These are phyloP conservation scores for Hermatobates lingyangjiaoensis DNA, from an alignment of 1,140 invertebrate genomes.

Conservation along the genomic window DNA sequence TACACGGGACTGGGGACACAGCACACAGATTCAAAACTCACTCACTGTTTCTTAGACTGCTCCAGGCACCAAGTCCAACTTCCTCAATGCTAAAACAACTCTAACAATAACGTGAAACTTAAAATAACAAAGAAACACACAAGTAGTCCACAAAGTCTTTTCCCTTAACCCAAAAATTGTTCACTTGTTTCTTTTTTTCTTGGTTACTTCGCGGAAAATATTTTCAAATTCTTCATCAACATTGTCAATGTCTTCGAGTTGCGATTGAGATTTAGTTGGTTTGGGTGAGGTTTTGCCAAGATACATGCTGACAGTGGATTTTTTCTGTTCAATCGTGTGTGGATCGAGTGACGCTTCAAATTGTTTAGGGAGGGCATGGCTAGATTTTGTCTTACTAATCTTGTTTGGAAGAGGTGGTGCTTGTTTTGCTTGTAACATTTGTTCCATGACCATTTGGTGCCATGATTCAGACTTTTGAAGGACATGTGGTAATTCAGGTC, in stretches of 20 bases:
- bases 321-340: slow-evolving; percentile 49
- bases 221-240: slow-evolving; percentile 26
- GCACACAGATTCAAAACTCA: too few relatives aligned
- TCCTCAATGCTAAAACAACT: too few relatives aligned
- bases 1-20: too few relatives aligned
- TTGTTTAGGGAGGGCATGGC: slow-evolving; percentile 48
- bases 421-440: slow-evolving; percentile 18
- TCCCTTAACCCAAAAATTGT: too few relatives aligned
- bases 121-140: too few relatives aligned
- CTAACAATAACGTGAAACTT: too few relatives aligned
- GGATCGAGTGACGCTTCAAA: slow-evolving; percentile 57
- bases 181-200: slow-evolving; percentile 12
- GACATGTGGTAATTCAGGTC: slow-evolving; percentile 23
- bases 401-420: slow-evolving; percentile 20
- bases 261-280: neutral
- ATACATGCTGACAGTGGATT: slow-evolving; percentile 60
- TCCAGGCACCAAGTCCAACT: too few relatives aligned
- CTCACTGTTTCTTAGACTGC: too few relatives aligned
- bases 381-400: slow-evolving; percentile 36
- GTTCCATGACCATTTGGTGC: slow-evolving; percentile 39
- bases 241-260: slow-evolving; percentile 17
- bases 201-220: slow-evolving; percentile 18
- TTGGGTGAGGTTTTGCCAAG: slow-evolving; percentile 28
- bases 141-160: neutral
- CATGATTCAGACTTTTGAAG: slow-evolving; percentile 63